A percentile compares a stretch with the other conserved stretches of the same genome.
Conservation (phyloP, 2,888 invertebrate genomes). For the Pediacus dermestoides region DNA sequence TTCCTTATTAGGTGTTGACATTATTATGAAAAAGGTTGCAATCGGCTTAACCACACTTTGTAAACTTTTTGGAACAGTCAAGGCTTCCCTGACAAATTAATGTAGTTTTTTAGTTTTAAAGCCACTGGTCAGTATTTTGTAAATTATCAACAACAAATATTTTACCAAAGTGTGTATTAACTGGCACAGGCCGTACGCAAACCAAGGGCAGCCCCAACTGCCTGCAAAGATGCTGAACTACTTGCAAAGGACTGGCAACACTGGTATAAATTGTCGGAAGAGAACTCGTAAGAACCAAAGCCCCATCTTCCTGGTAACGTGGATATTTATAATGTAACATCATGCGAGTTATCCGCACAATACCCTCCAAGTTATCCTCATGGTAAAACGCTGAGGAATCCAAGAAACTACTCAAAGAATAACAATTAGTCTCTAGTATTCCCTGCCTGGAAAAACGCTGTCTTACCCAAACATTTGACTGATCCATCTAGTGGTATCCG, state of each 20-base stretch:
- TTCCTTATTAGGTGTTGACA: too few species aligned
- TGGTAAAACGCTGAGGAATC: slow-evolving; percentile 84
- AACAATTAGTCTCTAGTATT: too few species aligned
- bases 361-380: slow-evolving; percentile 82
- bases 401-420: slow-evolving; percentile 58
- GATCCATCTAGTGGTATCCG: slow-evolving; percentile 85
- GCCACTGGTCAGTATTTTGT: too few species aligned
- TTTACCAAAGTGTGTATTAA: slow-evolving; percentile 65
- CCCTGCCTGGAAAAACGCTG: slow-evolving; percentile 5
- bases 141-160: too few species aligned
- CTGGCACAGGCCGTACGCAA: slow-evolving; percentile 81
- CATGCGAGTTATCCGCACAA: slow-evolving; percentile 77
- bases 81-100: too few species aligned
- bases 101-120: too few species aligned
- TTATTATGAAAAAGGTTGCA: too few species aligned
- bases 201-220: slow-evolving; percentile 82
- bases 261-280: slow-evolving; percentile 86
- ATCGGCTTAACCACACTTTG: too few species aligned
- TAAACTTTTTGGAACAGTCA: too few species aligned
- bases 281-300: slow-evolving; percentile 71
- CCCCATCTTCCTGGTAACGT: slow-evolving; percentile 77
- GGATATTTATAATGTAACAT: slow-evolving; percentile 78
- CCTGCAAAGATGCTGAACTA: slow-evolving; percentile 76
- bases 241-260: slow-evolving; percentile 72
- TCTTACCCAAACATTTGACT: slow-evolving; percentile 76